Base-by-base conservation (phyloP, 2,113 vertebrate species). In the Barbus barbus region DNA sequence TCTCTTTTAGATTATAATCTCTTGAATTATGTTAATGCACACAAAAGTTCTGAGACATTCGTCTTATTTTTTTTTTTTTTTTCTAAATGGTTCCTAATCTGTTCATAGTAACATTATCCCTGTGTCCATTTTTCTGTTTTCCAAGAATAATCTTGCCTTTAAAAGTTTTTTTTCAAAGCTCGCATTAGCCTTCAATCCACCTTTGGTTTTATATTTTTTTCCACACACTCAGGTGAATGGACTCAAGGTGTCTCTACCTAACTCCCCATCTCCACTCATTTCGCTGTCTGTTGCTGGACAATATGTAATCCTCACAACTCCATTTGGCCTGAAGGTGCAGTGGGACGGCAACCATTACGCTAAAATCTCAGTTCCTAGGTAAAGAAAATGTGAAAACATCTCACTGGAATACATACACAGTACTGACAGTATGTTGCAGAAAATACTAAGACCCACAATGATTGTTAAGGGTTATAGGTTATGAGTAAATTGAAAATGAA, bases 331-430 rank as follows among this genome's bases (percentile, higher is more conserved):
- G 60, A 78, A 41, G 20, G 92, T 96, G 51, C 94, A 93, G 78
- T 96, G 95, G 95, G 95, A 96, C 9, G 95, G 95, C 36, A 94
- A 95, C 87, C 94, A 95, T 88, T 93, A 95, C 48, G 92, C 94
- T 48, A 92, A 91, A 85, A 92, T 96, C 81, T 87, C 88, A 1
- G 92, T 95, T 67, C 91, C 95, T 38, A 94, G 93, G 94, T 93
- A 51, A 1, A 9, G 7, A 41, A 41, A 41, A 8, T 9, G 2
- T 41, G 7, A 9, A 44, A 44, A 44, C 11, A 3, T 12, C 9
- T 12, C 3, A 12, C 9, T 3, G 11, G 11, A 44, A 12, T 12
- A n/a, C 9, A 41, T 58, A 4, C 9, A 24, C 9, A 24, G 9
- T 61, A 5, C 4, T 38, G 20, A 71, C 16, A n/a, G 9, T 2